Conservation (phyloP, 1,140 invertebrate genomes). For the Notospermus geniculatus region DNA sequence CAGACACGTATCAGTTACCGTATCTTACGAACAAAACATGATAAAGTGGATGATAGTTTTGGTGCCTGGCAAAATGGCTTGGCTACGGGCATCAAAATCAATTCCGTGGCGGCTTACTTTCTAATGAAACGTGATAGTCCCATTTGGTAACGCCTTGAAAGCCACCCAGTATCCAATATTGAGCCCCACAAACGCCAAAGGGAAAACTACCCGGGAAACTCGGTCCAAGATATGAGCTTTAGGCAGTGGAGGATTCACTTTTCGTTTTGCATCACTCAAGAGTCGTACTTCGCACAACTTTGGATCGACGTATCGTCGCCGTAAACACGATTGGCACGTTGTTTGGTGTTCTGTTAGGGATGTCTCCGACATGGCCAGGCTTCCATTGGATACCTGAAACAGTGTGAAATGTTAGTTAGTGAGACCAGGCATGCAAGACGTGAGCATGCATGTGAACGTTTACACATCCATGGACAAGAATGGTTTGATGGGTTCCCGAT, state of each 20-base stretch:
- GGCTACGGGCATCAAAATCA: not conserved
- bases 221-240: conserved; percentile 64
- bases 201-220: conserved; percentile 80
- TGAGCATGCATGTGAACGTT: no score
- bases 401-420: not conserved
- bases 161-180: conserved; percentile 80
- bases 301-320: not conserved
- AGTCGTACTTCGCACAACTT: not conserved
- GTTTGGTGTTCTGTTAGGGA: not conserved
- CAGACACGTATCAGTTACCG: no score
- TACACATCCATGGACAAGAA: no score
- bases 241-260: not conserved
- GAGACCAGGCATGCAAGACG: no score
- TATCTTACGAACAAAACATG: no score
- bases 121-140: not conserved
- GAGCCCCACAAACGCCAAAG: conserved; percentile 77
- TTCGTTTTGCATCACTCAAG: not conserved
- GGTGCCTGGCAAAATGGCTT: not conserved
- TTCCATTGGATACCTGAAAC: not conserved
- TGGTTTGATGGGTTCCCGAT: not conserved
- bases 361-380: not conserved
- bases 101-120: not conserved
- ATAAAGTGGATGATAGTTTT: not conserved
- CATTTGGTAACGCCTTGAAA: conserved; percentile 62
- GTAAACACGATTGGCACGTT: not conserved